Base-by-base conservation (phyloP, 2,888 invertebrate species). In the Phymatocera aterrima region DNA sequence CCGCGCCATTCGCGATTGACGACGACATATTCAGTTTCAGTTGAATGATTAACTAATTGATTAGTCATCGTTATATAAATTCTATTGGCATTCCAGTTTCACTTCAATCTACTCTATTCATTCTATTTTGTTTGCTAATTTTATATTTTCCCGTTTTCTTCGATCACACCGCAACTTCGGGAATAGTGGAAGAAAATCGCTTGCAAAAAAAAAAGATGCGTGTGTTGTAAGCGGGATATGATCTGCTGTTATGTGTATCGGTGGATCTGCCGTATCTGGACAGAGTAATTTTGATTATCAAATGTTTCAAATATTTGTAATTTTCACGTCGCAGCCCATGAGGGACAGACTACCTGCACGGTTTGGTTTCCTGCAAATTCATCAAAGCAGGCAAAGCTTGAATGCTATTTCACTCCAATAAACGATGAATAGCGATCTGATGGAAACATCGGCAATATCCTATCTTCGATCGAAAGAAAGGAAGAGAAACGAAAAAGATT, bases 11-110 rank as follows among this genome's bases (percentile, higher is more conserved):
- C 43, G 43, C 12, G 12, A 75, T 57, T 60, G 75, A 75, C 75
- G 57, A 57, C 75, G 60, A 57, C 75, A 57, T 43, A 57, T 21
- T 75, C n/a, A n/a, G n/a, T n/a, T n/a, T n/a, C n/a, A n/a, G n/a
- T n/a, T n/a, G n/a, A n/a, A n/a, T n/a, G n/a, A n/a, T n/a, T n/a
- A n/a, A n/a, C n/a, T n/a, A n/a, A n/a, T n/a, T n/a, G n/a, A n/a
- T n/a, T n/a, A n/a, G n/a, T n/a, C n/a, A n/a, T n/a, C n/a, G n/a
- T n/a, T n/a, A n/a, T n/a, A n/a, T n/a, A n/a, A n/a, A n/a, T n/a
- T n/a, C n/a, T n/a, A n/a, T n/a, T n/a, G n/a, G n/a, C n/a, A n/a
- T n/a, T n/a, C n/a, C n/a, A n/a, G n/a, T n/a, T n/a, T n/a, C n/a
- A n/a, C n/a, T n/a, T n/a, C n/a, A n/a, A n/a, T n/a, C n/a, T n/a